Conservation (phyloP, 1,140 invertebrate species). For the Euura lappo region DNA sequence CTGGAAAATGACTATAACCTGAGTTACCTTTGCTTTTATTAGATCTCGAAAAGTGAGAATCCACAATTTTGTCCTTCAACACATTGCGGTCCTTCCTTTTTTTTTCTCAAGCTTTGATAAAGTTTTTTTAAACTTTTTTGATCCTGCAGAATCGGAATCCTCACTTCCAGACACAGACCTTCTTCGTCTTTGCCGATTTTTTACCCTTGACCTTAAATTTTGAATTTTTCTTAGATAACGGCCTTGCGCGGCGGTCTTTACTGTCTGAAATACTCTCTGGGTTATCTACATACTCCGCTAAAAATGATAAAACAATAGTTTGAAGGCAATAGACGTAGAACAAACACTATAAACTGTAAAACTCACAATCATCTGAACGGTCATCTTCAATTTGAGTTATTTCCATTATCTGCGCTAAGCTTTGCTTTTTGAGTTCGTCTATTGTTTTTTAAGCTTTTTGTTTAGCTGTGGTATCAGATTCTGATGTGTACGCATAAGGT, state of each 20-base stretch:
- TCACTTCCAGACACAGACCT: not conserved
- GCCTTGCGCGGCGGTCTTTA: not conserved
- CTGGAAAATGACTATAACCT: too few species aligned
- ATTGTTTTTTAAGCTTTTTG: not conserved
- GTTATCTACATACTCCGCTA: not conserved
- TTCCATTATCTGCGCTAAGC: not conserved
- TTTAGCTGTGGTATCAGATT: not conserved
- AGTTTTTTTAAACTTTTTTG: too few species aligned
- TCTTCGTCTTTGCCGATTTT: not conserved
- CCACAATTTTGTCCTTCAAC: too few species aligned
- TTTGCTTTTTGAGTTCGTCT: not conserved
- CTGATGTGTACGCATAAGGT: not conserved
- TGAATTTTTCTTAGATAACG: not conserved
- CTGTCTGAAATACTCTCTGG: not conserved
- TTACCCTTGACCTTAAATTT: not conserved
- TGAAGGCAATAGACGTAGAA: not conserved
- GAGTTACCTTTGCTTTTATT: too few species aligned
- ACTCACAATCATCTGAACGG: not conserved
- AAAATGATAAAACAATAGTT: not conserved
- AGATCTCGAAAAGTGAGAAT: too few species aligned
- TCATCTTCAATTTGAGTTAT: not conserved
- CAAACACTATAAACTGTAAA: not conserved
- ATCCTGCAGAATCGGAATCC: not conserved
- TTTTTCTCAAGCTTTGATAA: too few species aligned
- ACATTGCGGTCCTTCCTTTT: too few species aligned